Base-by-base conservation (phyloP, 2,797 vertebrate genomes). In the Borostomias antarcticus region DNA sequence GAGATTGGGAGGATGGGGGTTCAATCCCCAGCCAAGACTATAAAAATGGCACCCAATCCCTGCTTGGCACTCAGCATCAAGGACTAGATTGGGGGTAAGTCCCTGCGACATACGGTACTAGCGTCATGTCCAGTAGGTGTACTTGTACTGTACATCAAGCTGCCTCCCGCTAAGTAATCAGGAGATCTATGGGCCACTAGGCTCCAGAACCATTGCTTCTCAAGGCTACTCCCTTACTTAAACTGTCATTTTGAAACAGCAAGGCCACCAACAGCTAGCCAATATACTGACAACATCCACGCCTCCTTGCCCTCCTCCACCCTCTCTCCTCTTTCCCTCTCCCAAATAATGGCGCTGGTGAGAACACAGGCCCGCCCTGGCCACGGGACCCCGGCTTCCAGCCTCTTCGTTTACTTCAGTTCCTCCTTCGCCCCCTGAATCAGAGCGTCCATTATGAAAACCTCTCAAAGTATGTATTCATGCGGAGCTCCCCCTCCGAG, bases 281-380 rank as follows among this genome's bases (percentile, higher is more conserved):
- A 85, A 59, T 68, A 82, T 65, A 51, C 71, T 91, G 88, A 91
- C 89, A 89, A 89, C 89, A 91, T 72, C 32, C 23, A 7, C n/a
- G 2, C 29, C n/a, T 19, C 11, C 32, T 3, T 7, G 5, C 28
- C 29, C 5, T 3, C 15, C 52, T 29, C 11, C 5, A 30, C 26
- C 52, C 28, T 21, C 26, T 15, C 52, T 9, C 26, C 17, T 30
- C 28, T 5, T 10, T 13, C 7, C 28, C n/a, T 21, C 30, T 19
- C 54, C n/a, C 77, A 74, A 83, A 89, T 85, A 82, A 85, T 84
- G 76, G 67, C 64, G 80, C 73, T 80, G 72, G 73, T 78, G 76
- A 83, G 82, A 78, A 79, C 54, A 72, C 68, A 86, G 77, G 83
- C 85, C 82, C 85, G 80, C 86, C 87, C 85, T 81, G 70, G 80